These are phyloP conservation scores for Scomber japonicus DNA, from an alignment of 2,113 vertebrate species.

Conservation along the genomic window DNA sequence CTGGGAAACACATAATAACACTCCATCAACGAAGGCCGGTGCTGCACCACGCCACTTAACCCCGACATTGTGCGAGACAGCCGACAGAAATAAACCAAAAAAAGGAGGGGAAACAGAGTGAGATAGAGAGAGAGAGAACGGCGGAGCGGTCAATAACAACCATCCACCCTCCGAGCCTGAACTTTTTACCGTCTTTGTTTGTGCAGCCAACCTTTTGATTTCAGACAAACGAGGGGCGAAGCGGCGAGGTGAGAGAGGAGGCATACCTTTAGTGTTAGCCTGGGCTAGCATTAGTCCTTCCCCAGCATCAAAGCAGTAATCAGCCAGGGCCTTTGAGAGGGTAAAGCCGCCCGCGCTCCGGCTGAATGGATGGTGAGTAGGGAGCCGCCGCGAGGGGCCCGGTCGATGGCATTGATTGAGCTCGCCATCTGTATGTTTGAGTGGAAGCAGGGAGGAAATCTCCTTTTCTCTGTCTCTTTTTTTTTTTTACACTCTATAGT, in stretches of 20 bases:
- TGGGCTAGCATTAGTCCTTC: slow-evolving; percentile 58
- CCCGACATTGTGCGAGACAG: slow-evolving; percentile 71
- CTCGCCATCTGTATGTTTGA: slow-evolving; percentile 70
- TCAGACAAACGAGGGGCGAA: slow-evolving; percentile 26
- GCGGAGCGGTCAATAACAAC: slow-evolving; percentile 67
- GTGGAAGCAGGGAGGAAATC: slow-evolving; percentile 43
- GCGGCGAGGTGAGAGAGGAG: background rate
- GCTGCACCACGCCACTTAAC: slow-evolving; percentile 77
- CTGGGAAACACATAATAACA: slow-evolving; percentile 81
- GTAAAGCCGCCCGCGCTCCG: slow-evolving; percentile 48
- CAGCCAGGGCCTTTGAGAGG: slow-evolving; percentile 69
- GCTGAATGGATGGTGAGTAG: slow-evolving; percentile 62
- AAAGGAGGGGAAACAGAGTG: slow-evolving; percentile 26
- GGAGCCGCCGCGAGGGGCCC: slow-evolving; percentile 47
- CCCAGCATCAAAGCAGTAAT: slow-evolving; percentile 75
- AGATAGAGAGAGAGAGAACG: slow-evolving; percentile 50
- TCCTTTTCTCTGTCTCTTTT: slow-evolving; percentile 27
- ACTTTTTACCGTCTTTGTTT: slow-evolving; percentile 73
- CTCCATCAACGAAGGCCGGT: slow-evolving; percentile 73
- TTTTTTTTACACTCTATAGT: slow-evolving; percentile 11
- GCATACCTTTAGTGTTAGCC: slow-evolving; percentile 65
- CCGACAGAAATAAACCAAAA: slow-evolving; percentile 67
- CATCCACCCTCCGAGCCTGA: slow-evolving; percentile 60
- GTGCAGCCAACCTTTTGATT: slow-evolving; percentile 67
- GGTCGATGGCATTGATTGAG: slow-evolving; percentile 83